Evolutionary conservation across 2,888 invertebrate genomes (phyloP).

Genomic region (Vesta saturnalis): DNA sequence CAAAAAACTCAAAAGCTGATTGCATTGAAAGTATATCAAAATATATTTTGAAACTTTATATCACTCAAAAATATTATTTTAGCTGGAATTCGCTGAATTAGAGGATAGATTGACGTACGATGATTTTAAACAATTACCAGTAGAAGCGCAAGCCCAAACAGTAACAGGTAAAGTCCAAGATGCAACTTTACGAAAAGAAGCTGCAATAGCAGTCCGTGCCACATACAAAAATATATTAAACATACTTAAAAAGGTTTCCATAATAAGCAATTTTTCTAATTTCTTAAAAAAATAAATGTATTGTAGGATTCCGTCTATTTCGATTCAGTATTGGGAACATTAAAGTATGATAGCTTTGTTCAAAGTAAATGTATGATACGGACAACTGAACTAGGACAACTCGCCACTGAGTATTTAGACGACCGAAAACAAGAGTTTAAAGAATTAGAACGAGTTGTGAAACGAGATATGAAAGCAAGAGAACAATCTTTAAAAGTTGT

Average conservation of each 20-base stretch:
- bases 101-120: constrained; percentile 66
- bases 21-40: constrained; percentile 65
- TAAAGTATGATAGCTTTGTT: constrained; percentile 68
- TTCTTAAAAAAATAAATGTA: background rate
- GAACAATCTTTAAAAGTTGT: constrained; percentile 67
- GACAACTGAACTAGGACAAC: constrained; percentile 73
- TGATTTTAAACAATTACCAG: constrained; percentile 61
- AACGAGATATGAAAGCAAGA: constrained; percentile 71
- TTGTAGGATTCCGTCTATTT: constrained; percentile 72
- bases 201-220: constrained; percentile 70
- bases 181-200: constrained; percentile 71
- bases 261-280: background rate
- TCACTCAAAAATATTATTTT: background rate
- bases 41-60: background rate
- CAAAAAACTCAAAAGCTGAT: constrained; percentile 69
- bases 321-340: constrained; percentile 68
- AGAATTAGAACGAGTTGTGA: constrained; percentile 68
- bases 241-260: constrained; percentile 67
- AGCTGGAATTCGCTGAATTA: constrained; percentile 66
- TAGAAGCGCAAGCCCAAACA: constrained; percentile 67
- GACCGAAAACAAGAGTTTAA: constrained; percentile 71
- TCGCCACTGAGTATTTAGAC: constrained; percentile 73
- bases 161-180: constrained; percentile 72
- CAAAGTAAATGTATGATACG: constrained; percentile 72
- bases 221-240: constrained; percentile 71